Conservation (phyloP, 2,113 vertebrate genomes). For the Tylochromis polylepis region DNA sequence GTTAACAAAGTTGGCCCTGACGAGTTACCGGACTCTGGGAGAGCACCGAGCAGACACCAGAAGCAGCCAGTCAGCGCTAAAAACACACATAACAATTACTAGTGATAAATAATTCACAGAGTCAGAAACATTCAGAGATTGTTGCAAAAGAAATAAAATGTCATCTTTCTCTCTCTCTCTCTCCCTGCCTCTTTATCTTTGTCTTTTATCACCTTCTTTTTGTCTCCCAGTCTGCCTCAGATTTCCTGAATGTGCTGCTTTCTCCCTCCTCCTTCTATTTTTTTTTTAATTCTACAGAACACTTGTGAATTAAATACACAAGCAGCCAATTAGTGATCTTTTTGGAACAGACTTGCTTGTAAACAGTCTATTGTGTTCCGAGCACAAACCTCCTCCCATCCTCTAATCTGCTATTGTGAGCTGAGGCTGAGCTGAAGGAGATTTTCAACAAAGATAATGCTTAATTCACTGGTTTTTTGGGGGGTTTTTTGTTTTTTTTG, state of each 20-base stretch:
- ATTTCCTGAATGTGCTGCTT: neutral
- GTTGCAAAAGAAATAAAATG: slow-evolving; percentile 1
- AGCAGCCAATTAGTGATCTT: slow-evolving; percentile 32
- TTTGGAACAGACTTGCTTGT: slow-evolving; percentile 4
- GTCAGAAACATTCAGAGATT: slow-evolving; percentile 28
- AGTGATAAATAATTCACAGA: slow-evolving; percentile 45
- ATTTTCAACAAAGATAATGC: slow-evolving; percentile 20
- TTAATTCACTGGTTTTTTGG: neutral
- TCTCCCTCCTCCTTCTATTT: neutral
- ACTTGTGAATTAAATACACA: slow-evolving; percentile 21
- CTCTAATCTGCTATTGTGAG: slow-evolving; percentile 11
- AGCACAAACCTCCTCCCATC: slow-evolving; percentile 12
- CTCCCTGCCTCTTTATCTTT: neutral
- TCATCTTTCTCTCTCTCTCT: neutral
- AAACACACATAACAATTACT: slow-evolving; percentile 36
- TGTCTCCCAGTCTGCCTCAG: neutral
- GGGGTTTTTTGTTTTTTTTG: neutral
- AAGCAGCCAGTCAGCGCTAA: slow-evolving; percentile 4
- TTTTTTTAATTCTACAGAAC: neutral
- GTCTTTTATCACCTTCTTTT: neutral
- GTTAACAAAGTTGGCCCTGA: slow-evolving; percentile 4
- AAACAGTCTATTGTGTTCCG: slow-evolving; percentile 26
- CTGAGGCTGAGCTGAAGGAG: slow-evolving; percentile 1
- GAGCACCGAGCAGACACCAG: neutral
- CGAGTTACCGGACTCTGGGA: neutral